Evolutionary conservation across 92 coral and sea anemone species (phyloP), one percentile per base, ranked within the genome.

Genomic region (Epizoanthus illoricatus): DNA sequence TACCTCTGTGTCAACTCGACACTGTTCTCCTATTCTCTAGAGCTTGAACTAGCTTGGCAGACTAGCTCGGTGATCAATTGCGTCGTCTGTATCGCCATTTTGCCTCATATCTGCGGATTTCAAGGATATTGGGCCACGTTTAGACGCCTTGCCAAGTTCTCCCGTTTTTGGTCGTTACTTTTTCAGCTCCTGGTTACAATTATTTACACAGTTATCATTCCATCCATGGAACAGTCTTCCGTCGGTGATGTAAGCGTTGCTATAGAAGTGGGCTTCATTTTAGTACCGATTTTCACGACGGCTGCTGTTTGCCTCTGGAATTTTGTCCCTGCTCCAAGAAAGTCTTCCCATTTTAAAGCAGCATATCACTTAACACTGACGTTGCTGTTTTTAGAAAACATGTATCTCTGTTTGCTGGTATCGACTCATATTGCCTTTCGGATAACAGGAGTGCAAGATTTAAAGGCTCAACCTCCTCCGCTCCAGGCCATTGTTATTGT

Each of bases 391-490:
- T 19, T 83, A 33, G 90, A 87, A 40, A 68, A 82, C 45, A 52
- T 82, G 13, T 87, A 69, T 62, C 67, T 87, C 7, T 87, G 75
- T 47, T 21, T 75, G 21, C 49, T 87, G 40, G 69, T 47, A 9
- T 43, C 87, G 3, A 39, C 83, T 5, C 90, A 87, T n/a, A 81
- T 85, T 9, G 90, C 90, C 52, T 87, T 68, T 69, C 56, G 80
- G 36, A 75, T 87, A 21, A 87, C 86, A 5, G 90, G 90, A 16
- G 65, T 87, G n/a, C 62, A 21, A 13, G 60, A 62, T 59, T 39
- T 76, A 1, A 41, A 60, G 36, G 16, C 68, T 7, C 49, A 20
- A 15, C 58, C 54, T 74, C 72, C 69, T 2, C 83, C 90, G 5
- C 65, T 87, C 3, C 84, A 87, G 28, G 80, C 76, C 2, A 43